Percentiles rank a stretch among this genome's conserved stretches.
Conservation (phyloP, 2,888 invertebrate genomes). For the Synergus itoensis region DNA sequence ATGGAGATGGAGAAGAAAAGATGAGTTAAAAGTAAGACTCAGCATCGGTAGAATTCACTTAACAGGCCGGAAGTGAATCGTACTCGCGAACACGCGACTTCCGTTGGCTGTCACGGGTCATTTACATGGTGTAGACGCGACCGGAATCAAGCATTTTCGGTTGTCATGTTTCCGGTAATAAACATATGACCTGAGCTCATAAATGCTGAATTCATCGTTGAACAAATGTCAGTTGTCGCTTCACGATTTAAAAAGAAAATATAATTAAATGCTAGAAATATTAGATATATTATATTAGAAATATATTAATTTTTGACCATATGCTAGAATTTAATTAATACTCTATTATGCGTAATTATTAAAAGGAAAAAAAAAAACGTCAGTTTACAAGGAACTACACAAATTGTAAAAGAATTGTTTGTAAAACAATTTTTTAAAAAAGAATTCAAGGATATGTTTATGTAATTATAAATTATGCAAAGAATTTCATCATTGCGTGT, state of each 20-base stretch:
- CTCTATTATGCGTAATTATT: too few relatives aligned
- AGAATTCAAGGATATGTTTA: too few relatives aligned
- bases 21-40: neutral
- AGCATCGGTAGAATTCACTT: slow-evolving; percentile 10
- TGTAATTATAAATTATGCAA: too few relatives aligned
- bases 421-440: too few relatives aligned
- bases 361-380: too few relatives aligned
- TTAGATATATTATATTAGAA: too few relatives aligned
- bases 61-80: slow-evolving; percentile 67
- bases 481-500: too few relatives aligned
- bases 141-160: slow-evolving; percentile 53
- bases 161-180: slow-evolving; percentile 51
- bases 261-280: neutral
- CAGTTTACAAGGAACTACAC: too few relatives aligned
- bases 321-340: too few relatives aligned
- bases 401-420: too few relatives aligned
- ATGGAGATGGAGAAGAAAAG: neutral
- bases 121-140: slow-evolving; percentile 45
- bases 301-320: too few relatives aligned
- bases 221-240: neutral
- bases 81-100: slow-evolving; percentile 65
- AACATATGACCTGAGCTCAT: neutral
- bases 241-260: neutral
- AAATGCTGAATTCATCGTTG: neutral
- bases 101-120: slow-evolving; percentile 60